phyloP scores from a whole-genome alignment of 2,797 vertebrate species.

The Antennarius maculatus region DNA sequence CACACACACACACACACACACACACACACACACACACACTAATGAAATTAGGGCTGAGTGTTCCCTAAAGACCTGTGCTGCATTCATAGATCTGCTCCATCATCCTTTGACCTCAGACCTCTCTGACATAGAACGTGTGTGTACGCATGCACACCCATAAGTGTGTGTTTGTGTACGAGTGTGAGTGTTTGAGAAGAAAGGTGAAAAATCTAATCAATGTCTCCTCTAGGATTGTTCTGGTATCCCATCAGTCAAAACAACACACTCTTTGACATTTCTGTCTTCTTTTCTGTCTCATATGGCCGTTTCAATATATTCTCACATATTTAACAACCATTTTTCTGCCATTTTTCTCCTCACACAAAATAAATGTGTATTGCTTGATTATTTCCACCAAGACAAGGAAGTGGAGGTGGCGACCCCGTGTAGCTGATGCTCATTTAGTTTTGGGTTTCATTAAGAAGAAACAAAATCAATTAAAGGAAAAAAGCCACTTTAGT shows the following conservation, averaged over 20 bases:
- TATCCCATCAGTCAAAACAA: slow-evolving; percentile 39
- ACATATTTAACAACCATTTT: background rate
- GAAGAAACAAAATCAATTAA: slow-evolving; percentile 42
- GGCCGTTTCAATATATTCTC: background rate
- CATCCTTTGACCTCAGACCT: slow-evolving; percentile 33
- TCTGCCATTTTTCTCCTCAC: background rate
- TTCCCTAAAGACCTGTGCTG: slow-evolving; percentile 20
- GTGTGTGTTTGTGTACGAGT: background rate
- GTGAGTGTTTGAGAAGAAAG: slow-evolving; percentile 29
- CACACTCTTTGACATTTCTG: background rate
- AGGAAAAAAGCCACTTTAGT: slow-evolving; percentile 37
- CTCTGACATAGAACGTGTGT: background rate
- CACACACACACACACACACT: slow-evolving; percentile 2
- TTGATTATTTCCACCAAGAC: background rate
- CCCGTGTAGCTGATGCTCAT: slow-evolving; percentile 20
- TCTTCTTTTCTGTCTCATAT: background rate
- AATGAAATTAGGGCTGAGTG: slow-evolving; percentile 37
- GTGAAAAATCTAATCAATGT: slow-evolving; percentile 39
- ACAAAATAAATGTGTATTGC: slow-evolving; percentile 12
- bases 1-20: background rate
- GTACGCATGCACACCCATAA: too few relatives aligned
- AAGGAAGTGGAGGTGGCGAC: background rate
- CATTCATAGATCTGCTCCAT: slow-evolving; percentile 23
- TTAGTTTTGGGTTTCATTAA: slow-evolving; percentile 20
- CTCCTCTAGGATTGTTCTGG: slow-evolving; percentile 22